A percentile compares a stretch with the other conserved stretches of the same genome.
Evolutionary conservation across 2,113 vertebrate genomes (phyloP).

Genomic region (Aldabrachelys gigantea): DNA sequence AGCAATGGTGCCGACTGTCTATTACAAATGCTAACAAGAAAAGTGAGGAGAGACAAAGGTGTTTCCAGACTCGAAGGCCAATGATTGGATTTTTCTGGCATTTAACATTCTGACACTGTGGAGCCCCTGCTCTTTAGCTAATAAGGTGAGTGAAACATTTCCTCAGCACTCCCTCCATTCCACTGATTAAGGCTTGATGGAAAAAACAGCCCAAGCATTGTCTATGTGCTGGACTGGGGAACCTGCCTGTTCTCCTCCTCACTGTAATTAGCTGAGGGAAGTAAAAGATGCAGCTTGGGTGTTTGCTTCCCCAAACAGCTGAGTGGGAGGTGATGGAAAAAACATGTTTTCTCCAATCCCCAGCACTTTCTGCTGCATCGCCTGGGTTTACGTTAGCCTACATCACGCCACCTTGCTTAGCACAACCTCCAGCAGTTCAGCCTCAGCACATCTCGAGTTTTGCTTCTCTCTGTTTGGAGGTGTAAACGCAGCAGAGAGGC

Average conservation of each 20-base stretch:
- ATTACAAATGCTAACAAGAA: fast-evolving
- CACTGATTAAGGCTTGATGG: background rate
- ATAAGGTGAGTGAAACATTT: fast-evolving
- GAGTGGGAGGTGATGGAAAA: conserved; percentile 9
- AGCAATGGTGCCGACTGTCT: background rate
- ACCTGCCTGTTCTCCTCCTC: background rate
- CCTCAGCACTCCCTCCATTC: background rate
- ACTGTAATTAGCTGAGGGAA: background rate
- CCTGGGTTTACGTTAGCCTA: conserved; percentile 19
- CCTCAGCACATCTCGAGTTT: fast-evolving
- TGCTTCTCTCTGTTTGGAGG: fast-evolving
- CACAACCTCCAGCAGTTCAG: background rate
- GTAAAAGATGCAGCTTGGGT: background rate
- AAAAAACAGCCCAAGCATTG: background rate
- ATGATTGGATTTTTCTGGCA: fast-evolving
- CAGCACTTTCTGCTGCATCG: background rate
- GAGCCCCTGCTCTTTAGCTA: background rate
- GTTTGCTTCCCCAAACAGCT: background rate
- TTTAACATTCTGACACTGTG: fast-evolving
- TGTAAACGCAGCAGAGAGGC: fast-evolving
- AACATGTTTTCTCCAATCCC: conserved; percentile 7
- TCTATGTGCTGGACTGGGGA: background rate
- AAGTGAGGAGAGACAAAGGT: background rate
- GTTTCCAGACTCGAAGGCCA: fast-evolving
- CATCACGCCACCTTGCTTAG: fast-evolving